Percentiles rank a stretch among this genome's conserved stretches.
Evolutionary conservation across 2,113 vertebrate genomes (phyloP).

Genomic region (Rhinopomastus cyanomelas): DNA sequence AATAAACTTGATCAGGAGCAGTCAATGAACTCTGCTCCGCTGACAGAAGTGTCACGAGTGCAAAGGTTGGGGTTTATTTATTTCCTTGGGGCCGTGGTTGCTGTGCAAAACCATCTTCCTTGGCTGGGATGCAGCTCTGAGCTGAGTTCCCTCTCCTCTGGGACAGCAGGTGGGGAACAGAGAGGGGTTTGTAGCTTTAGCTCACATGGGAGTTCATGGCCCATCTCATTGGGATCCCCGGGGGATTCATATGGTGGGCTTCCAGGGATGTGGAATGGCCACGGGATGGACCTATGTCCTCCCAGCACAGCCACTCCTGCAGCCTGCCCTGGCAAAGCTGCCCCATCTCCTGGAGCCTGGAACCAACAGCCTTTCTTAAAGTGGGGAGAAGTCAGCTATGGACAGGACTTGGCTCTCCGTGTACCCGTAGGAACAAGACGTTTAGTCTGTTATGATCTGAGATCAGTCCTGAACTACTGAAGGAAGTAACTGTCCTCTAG

Average conservation of each 20-base stretch:
- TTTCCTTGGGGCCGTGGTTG: not conserved
- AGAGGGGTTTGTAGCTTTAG: not conserved
- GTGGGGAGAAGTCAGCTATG: not conserved
- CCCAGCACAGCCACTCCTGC: fast-evolving
- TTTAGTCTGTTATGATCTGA: not conserved
- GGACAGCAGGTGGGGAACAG: not conserved
- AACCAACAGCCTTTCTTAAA: fast-evolving
- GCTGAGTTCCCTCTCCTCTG: not conserved
- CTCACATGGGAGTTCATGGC: not conserved
- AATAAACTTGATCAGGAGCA: not conserved
- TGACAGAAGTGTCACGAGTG: not conserved
- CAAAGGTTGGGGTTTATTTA: not conserved
- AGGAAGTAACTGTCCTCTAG: not conserved
- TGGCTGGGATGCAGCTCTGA: not conserved
- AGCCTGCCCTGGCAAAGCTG: not conserved
- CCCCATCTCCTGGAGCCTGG: not conserved
- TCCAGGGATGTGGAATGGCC: not conserved
- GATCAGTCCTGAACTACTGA: not conserved
- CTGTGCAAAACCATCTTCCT: not conserved
- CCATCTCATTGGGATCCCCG: not conserved
- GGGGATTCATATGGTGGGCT: not conserved
- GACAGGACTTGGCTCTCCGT: not conserved
- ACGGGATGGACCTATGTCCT: not conserved
- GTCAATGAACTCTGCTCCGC: not conserved
- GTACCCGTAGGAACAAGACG: fast-evolving